Evolutionary conservation across 2,113 vertebrate genomes (phyloP).

Genomic region (Pterocles burchelli): DNA sequence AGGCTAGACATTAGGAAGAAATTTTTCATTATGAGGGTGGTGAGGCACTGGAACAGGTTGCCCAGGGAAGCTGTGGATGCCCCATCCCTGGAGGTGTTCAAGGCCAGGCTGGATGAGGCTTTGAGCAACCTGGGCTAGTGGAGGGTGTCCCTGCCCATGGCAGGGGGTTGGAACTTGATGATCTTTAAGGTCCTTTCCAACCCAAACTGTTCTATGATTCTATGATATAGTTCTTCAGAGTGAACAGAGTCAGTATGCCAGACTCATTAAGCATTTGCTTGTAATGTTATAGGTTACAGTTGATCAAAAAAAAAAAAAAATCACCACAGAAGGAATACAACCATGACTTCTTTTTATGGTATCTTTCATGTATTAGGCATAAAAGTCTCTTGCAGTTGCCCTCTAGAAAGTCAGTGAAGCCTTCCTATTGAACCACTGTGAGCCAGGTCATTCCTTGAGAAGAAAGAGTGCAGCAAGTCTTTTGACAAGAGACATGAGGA

Average conservation of each 20-base stretch:
- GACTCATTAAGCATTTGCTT: not conserved
- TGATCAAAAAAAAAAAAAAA: not conserved
- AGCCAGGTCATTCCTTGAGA: not conserved
- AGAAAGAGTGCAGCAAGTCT: not conserved
- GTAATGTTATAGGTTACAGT: not conserved
- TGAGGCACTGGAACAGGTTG: no score
- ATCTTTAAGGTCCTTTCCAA: no score
- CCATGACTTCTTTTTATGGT: not conserved
- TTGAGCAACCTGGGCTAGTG: no score
- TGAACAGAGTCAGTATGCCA: not conserved
- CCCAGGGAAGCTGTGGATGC: no score
- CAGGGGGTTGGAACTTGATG: no score
- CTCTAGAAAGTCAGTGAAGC: not conserved
- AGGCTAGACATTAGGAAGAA: no score
- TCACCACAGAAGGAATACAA: not conserved
- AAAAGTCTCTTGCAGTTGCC: not conserved
- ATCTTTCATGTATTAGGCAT: not conserved
- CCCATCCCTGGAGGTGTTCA: no score
- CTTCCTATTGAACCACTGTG: not conserved
- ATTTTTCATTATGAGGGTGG: no score
- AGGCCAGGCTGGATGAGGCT: no score
- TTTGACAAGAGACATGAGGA: not conserved
- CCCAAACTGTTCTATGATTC: no score
- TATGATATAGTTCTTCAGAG: not conserved
- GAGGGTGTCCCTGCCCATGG: no score